Evolutionary conservation across 2,888 invertebrate genomes (phyloP).

Genomic region (Cyrtodaria siliqua): DNA sequence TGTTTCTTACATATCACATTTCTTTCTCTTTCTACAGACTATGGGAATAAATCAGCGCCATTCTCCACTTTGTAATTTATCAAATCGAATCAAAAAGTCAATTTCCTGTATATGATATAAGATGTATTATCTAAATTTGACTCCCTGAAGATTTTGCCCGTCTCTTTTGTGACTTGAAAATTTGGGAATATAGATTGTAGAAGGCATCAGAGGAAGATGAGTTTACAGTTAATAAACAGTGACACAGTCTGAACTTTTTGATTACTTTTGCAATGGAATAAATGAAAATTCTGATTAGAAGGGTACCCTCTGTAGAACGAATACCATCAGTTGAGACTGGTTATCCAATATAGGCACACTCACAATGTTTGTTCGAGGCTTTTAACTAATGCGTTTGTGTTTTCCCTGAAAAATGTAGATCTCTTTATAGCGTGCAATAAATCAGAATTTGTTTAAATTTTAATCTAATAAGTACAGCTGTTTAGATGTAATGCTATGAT

Average conservation of each 20-base stretch:
- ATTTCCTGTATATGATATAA: conserved; percentile 31
- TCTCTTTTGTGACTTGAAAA: conserved; percentile 36
- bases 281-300: conserved; percentile 67
- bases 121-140: conserved; percentile 25
- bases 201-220: conserved; percentile 61
- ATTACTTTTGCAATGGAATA: conserved; percentile 66
- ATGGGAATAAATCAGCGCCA: no score
- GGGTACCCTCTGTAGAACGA: conserved; percentile 48
- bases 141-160: conserved; percentile 39
- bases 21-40: no score
- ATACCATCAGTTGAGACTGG: conserved; percentile 47
- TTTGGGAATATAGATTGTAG: conserved; percentile 60
- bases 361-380: neutral
- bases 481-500: no score
- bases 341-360: neutral
- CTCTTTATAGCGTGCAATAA: no score
- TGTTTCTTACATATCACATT: no score
- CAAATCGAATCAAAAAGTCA: conserved; percentile 44
- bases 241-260: conserved; percentile 70
- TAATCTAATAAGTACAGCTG: no score
- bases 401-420: no score
- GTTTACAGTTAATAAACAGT: conserved; percentile 69
- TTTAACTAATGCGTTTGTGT: no score
- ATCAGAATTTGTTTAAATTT: no score
- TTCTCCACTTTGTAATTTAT: conserved; percentile 23